Base-by-base conservation (phyloP, 2,888 invertebrate genomes). In the Epinotia demarniana region DNA sequence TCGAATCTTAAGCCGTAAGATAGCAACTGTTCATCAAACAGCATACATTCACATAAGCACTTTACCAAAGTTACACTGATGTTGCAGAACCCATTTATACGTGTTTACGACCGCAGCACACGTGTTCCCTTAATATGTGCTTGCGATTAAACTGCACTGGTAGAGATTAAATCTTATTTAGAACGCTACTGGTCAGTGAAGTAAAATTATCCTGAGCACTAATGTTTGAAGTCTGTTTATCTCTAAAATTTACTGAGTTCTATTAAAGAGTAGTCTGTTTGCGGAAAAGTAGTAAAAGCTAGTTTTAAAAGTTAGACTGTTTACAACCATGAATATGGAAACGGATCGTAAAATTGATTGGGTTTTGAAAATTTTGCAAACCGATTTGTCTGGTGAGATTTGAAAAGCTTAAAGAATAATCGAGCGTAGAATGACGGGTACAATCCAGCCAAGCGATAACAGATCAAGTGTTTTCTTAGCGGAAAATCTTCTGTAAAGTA, bases 231-330 rank as follows among this genome's bases (percentile, higher is more conserved):
- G 69, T 69, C 69, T 60, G 69, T 69, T 60, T 69, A 58, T 69
- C 61, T 61, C 49, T 70, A 53, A 53, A 53, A 61, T 60, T 60
- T 33, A 53, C 61, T 39, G 33, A 49, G 39, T 2, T 53, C 13
- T 19, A 53, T 12, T 61, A 70, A 23, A 57, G 19, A 49, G 27
- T 70, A n/a, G 55, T 63, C n/a, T 27, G 33, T 73, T 70, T 13
- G 58, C 64, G 58, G 58, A 74, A 62, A 68, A 70, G 60, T 70
- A 64, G 60, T 62, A 71, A 71, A 75, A 70, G 27, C 58, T n/a
- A 61, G 53, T 53, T 53, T 66, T 74, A 55, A 63, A 74, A 69
- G 69, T 70, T 53, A 43, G 60, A 67, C 19, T 63, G 62, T 71
- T 71, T 72, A 72, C 46, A 72, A 60, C n/a, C 55, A 49, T 5